A percentile compares a stretch with the other conserved stretches of the same genome.
These are phyloP conservation scores for Eulimnadia texana DNA, from an alignment of 1,140 invertebrate genomes.

Conservation along the genomic window DNA sequence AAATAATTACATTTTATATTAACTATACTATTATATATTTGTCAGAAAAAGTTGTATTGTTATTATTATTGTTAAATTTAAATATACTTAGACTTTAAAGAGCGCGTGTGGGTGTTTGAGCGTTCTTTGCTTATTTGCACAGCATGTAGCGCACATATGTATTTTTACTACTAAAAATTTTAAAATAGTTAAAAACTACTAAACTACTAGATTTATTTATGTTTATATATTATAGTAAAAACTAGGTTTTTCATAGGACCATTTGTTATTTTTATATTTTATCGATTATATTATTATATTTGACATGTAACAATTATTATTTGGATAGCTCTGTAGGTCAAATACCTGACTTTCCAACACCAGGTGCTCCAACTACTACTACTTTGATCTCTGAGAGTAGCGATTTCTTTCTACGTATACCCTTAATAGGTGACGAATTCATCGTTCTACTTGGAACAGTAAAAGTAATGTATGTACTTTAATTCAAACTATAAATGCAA, in stretches of 20 bases:
- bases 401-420: conserved; percentile 73
- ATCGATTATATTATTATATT: background rate
- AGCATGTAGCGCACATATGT: background rate
- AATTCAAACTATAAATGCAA: no score
- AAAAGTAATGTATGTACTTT: no score
- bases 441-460: no score
- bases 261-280: no score
- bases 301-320: background rate
- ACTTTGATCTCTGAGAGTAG: conserved; percentile 75
- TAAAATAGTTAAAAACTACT: background rate
- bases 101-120: background rate
- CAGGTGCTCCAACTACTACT: conserved; percentile 65
- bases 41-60: no score
- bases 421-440: conserved; percentile 42
- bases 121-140: background rate
- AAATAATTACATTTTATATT: conserved; percentile 10
- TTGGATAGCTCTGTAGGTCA: background rate
- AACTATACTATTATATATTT: no score
- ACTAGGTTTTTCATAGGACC: no score
- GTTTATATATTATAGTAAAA: no score
- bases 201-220: background rate
- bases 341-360: conserved; percentile 74
- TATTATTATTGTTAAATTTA: no score
- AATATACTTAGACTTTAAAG: background rate
- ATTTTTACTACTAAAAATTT: background rate